Conservation (phyloP, 2,888 invertebrate genomes). For the Parnassius apollo region DNA sequence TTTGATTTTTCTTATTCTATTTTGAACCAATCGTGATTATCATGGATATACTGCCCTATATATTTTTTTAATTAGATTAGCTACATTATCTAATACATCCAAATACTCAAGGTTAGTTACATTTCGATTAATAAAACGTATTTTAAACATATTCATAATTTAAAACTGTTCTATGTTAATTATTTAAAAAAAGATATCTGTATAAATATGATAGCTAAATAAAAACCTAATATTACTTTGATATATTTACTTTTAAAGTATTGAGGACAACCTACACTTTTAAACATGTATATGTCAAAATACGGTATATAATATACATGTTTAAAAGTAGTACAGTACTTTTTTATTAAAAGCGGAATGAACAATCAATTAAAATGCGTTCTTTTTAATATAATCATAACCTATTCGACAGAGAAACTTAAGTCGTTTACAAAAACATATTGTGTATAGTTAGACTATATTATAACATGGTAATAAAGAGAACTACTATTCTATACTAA, state of each 20-base stretch:
- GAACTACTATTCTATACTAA: slow-evolving; percentile 2
- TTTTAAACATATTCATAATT: not conserved
- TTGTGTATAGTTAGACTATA: not conserved
- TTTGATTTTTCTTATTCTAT: not conserved
- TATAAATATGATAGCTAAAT: too few species aligned
- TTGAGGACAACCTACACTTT: too few species aligned
- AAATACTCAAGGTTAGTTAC: not conserved
- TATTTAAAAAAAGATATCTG: too few species aligned
- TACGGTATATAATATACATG: too few species aligned
- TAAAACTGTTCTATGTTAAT: too few species aligned
- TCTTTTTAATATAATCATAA: not conserved
- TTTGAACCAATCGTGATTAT: not conserved
- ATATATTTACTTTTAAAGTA: too few species aligned
- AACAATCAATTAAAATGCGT: not conserved
- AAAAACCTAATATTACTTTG: too few species aligned
- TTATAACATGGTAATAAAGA: slow-evolving; percentile 1
- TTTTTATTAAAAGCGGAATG: too few species aligned
- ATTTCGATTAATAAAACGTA: not conserved
- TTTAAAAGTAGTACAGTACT: too few species aligned
- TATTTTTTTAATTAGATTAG: not conserved
- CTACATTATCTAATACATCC: not conserved
- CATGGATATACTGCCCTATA: not conserved
- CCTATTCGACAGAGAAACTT: too few species aligned
- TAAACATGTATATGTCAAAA: too few species aligned
- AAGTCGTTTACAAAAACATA: not conserved